Conservation (phyloP, 2,113 vertebrate genomes). For the Vombatus ursinus region DNA sequence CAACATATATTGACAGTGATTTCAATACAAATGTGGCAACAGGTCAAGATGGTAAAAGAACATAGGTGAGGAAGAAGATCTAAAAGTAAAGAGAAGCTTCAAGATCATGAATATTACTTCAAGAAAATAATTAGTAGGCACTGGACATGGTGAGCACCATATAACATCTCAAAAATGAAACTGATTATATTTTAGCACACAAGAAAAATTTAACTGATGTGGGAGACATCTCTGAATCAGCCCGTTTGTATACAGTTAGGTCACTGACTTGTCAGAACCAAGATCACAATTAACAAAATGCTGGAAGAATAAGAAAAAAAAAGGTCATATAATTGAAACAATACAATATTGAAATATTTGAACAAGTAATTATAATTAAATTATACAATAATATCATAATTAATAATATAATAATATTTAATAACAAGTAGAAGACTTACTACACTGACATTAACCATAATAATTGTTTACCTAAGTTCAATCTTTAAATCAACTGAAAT, state of each 20-base stretch:
- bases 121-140: background rate
- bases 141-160: background rate
- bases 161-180: background rate
- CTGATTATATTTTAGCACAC: background rate
- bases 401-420: too few relatives aligned
- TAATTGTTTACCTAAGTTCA: background rate
- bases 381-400: too few relatives aligned
- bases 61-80: background rate
- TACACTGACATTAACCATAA: background rate
- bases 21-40: background rate
- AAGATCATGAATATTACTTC: background rate
- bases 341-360: background rate
- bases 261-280: background rate
- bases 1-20: background rate
- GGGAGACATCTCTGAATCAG: background rate
- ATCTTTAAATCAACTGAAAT: background rate
- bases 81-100: background rate
- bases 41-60: background rate
- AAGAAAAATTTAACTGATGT: background rate
- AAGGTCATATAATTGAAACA: background rate
- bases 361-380: background rate
- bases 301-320: background rate
- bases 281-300: background rate
- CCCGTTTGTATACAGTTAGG: background rate
- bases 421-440: too few relatives aligned